phyloP scores from a whole-genome alignment of 1,140 invertebrate species.

The Drosophila trapezifrons region DNA sequence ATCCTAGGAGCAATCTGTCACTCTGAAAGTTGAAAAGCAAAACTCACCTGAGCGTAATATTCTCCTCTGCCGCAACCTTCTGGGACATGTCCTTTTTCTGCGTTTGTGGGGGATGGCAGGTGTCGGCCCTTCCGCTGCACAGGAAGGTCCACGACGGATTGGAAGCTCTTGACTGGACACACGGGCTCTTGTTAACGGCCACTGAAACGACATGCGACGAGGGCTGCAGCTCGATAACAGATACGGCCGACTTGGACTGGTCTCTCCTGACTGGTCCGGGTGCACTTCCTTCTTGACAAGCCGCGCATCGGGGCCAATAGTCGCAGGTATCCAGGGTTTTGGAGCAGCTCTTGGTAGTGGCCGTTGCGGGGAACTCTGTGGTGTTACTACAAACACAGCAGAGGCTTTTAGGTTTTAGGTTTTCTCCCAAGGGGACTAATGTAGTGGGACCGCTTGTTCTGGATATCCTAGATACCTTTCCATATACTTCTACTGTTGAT shows the following conservation, averaged over 20 bases:
- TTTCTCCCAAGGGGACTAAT: background rate
- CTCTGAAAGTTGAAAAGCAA: background rate
- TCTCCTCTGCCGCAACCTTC: background rate
- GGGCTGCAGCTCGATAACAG: conserved; percentile 5
- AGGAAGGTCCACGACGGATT: conserved; percentile 61
- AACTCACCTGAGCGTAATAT: conserved; percentile 40
- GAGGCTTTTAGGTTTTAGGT: background rate
- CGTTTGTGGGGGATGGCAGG: conserved; percentile 4
- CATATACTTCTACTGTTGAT: conserved; percentile 14
- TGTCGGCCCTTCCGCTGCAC: conserved; percentile 57
- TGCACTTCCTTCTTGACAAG: conserved; percentile 43
- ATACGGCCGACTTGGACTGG: conserved; percentile 1
- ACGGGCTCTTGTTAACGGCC: conserved; percentile 47
- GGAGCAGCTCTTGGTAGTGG: conserved; percentile 51
- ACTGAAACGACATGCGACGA: conserved; percentile 57
- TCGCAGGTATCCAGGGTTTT: conserved; percentile 65
- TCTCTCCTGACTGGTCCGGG: conserved; percentile 8
- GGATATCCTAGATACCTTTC: background rate
- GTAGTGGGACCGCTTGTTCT: background rate
- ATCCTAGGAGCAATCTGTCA: conserved; percentile 19
- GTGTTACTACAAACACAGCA: conserved; percentile 32
- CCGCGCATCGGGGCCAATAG: conserved; percentile 79
- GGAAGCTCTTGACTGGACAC: background rate
- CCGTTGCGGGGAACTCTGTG: conserved; percentile 11
- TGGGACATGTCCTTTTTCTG: background rate